Evolutionary conservation across 2,888 invertebrate genomes (phyloP), one percentile per base, ranked within the genome.

Genomic region (Drosophila cyrtoloma): DNA sequence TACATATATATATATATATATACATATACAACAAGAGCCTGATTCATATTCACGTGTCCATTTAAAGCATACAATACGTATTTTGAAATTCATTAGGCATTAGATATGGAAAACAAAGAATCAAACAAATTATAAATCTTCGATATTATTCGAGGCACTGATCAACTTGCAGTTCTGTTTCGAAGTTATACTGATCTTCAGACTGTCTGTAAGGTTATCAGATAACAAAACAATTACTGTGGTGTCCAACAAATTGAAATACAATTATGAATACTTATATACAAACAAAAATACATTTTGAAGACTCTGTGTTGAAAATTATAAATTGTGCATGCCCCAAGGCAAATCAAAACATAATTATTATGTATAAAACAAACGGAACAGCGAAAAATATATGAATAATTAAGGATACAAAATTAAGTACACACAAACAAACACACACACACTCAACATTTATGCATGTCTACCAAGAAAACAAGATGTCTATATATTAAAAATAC

Each of bases 301-400:
- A 52, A 65, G 70, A 72, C 89, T 76, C 90, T 90, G 92, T 91
- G 90, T 91, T 90, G 87, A 79, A 85, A 90, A 90, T 91, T 91
- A 60, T 59, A 90, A 91, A 90, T 90, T 91, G 72, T 80, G 59
- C 71, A 68, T 73, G 89, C 72, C 84, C 74, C 63, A 67, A 82
- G 71, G 89, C 78, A 57, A 75, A 82, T 62, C 37, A 72, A 69
- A 77, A 84, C 80, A 89, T 82, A 81, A 84, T 52, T 66, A 72
- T 79, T 81, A 88, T 91, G 82, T 75, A 80, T 75, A 80, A 87
- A 78, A 70, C 67, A n/a, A 72, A 61, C 33, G 58, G 22, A 64
- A 56, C 74, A 75, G 66, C 67, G 58, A 71, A 78, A 61, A 53
- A 52, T 42, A 52, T 47, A 71, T 58, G 56, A 68, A 39, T 62